These are phyloP conservation scores for Samia ricini DNA, from an alignment of 1,140 invertebrate genomes.

Conservation along the genomic window DNA sequence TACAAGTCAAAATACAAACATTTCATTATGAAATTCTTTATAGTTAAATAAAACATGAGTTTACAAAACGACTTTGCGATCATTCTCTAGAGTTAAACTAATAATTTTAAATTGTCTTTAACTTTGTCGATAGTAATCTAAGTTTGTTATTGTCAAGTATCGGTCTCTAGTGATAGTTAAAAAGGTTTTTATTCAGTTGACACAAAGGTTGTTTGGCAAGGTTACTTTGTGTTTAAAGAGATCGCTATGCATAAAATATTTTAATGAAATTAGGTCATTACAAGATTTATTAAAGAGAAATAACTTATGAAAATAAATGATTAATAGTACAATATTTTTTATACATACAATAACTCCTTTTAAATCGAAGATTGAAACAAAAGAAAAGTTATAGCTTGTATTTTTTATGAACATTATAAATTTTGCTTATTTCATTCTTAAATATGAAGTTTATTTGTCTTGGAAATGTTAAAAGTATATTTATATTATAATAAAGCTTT, in stretches of 20 bases:
- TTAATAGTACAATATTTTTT: no score
- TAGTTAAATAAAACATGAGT: background rate
- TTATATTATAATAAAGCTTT: no score
- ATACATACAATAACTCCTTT: no score
- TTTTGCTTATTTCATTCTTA: no score
- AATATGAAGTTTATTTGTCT: no score
- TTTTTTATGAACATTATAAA: no score
- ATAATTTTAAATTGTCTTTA: background rate
- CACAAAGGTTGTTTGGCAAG: slow-evolving; percentile 56
- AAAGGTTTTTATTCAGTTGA: slow-evolving; percentile 44
- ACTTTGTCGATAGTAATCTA: slow-evolving; percentile 5
- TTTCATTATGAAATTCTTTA: background rate
- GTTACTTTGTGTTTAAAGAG: slow-evolving; percentile 16
- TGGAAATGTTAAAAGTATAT: no score
- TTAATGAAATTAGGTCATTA: background rate
- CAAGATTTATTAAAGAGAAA: background rate
- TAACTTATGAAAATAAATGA: no score
- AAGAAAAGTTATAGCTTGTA: no score
- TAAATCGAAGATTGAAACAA: no score
- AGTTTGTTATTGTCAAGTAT: slow-evolving; percentile 9
- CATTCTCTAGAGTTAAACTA: background rate
- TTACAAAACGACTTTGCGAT: background rate
- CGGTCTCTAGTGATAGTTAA: slow-evolving; percentile 44
- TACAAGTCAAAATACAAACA: no score
- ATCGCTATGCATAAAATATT: slow-evolving; percentile 5